A percentile compares a stretch with the other conserved stretches of the same genome.
Conservation (phyloP, 2,113 vertebrate species). For the Bothrops jararaca region DNA sequence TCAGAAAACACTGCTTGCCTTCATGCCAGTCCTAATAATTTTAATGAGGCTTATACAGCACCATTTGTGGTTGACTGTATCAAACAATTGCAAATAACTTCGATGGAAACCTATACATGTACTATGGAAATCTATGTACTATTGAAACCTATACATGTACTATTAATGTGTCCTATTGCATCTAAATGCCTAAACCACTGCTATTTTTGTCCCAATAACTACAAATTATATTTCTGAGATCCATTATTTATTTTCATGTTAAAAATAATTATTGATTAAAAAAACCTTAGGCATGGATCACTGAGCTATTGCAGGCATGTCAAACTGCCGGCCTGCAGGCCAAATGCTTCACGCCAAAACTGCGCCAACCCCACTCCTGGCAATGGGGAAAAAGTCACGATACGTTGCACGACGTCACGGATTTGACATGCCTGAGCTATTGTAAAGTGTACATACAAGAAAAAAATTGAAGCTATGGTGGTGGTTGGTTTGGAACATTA, state of each 20-base stretch:
- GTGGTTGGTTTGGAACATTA: constrained; percentile 19
- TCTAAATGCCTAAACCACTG: neutral
- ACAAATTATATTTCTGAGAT: constrained; percentile 4
- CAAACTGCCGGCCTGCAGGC: too few species aligned
- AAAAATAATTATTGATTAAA: constrained; percentile 17
- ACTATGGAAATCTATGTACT: neutral
- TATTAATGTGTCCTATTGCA: neutral
- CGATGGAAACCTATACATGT: neutral
- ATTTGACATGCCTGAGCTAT: neutral
- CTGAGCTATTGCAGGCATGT: too few species aligned
- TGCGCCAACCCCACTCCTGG: too few species aligned
- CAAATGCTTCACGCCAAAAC: too few species aligned
- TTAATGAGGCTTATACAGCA: neutral
- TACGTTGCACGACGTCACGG: too few species aligned
- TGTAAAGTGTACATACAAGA: constrained; percentile 6
- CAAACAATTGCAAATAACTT: neutral
- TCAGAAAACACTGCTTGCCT: neutral
- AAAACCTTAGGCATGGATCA: constrained; percentile 4
- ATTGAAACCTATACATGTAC: neutral
- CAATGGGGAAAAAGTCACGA: too few species aligned
- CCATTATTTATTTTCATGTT: constrained; percentile 25
- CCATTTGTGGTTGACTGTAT: neutral
- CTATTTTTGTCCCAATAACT: neutral
- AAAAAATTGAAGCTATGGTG: constrained; percentile 11
- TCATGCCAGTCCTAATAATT: neutral